Percentiles rank a stretch among this genome's conserved stretches.
Evolutionary conservation across 1,140 invertebrate species (phyloP).

Genomic region (Drosophila parvula): DNA sequence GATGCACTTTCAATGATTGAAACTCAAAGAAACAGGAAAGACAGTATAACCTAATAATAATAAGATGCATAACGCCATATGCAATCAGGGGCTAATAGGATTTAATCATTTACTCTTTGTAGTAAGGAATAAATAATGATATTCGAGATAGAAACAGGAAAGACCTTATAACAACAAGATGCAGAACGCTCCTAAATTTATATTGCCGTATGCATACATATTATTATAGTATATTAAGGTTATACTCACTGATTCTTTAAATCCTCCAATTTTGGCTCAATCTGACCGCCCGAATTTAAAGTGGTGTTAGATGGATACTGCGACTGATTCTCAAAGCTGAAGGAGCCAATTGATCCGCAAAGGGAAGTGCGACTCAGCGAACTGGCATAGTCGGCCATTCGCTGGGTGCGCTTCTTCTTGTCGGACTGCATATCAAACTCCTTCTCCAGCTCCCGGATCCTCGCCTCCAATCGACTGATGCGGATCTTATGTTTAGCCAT

Average conservation of each 20-base stretch:
- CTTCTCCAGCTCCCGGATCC: slow-evolving; percentile 73
- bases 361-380: slow-evolving; percentile 60
- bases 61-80: no score
- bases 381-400: slow-evolving; percentile 72
- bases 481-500: slow-evolving; percentile 67
- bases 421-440: slow-evolving; percentile 73
- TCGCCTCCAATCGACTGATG: slow-evolving; percentile 68
- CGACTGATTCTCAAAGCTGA: slow-evolving; percentile 73
- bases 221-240: no score
- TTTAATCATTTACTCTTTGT: no score
- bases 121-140: no score
- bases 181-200: no score
- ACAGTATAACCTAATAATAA: no score
- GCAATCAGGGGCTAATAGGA: no score
- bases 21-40: no score
- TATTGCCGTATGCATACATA: no score
- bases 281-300: slow-evolving; percentile 15
- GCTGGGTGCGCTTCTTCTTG: slow-evolving; percentile 76
- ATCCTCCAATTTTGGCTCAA: slow-evolving; percentile 55
- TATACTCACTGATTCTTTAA: slow-evolving; percentile 65
- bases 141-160: no score
- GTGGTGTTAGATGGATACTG: slow-evolving; percentile 41
- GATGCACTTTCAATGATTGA: no score
- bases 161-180: no score
- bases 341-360: slow-evolving; percentile 67